A percentile compares a stretch with the other conserved stretches of the same genome.
Evolutionary conservation across 2,797 vertebrate genomes (phyloP).

Genomic region (Sarcoramphus papa): DNA sequence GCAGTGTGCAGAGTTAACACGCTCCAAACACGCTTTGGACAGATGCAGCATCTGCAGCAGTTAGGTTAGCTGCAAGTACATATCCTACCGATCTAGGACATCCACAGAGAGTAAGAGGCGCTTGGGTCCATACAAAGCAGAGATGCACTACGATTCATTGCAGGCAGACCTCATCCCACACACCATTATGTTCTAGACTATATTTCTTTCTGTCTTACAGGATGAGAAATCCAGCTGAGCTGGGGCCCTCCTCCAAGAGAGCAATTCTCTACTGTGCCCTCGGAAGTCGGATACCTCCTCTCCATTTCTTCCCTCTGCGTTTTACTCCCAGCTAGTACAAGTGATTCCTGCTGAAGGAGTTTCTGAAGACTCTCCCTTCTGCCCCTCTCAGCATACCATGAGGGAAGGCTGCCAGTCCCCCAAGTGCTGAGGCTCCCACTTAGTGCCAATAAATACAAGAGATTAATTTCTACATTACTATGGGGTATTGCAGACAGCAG

Average conservation of each 20-base stretch:
- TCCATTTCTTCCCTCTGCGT: not conserved
- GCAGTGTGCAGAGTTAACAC: fast-evolving
- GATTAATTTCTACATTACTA: not conserved
- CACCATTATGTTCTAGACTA: not conserved
- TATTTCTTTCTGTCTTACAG: not conserved
- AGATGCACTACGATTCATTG: fast-evolving
- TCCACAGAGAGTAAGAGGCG: not conserved
- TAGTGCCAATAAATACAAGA: not conserved
- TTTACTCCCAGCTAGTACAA: not conserved
- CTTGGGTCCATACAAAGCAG: not conserved
- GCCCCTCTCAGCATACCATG: not conserved
- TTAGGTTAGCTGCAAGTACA: not conserved
- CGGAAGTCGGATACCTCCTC: not conserved
- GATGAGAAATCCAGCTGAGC: not conserved
- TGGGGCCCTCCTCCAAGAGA: not conserved
- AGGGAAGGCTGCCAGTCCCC: not conserved
- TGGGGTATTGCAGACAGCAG: not conserved
- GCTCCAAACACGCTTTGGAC: not conserved
- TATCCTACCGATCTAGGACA: not conserved
- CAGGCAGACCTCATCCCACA: not conserved
- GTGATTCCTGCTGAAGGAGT: not conserved
- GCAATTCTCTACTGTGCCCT: not conserved
- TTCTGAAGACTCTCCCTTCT: not conserved
- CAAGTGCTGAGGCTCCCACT: not conserved
- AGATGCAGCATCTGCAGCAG: not conserved